A percentile compares a stretch with the other conserved stretches of the same genome.
These are phyloP conservation scores for Zele albiditarsus DNA, from an alignment of 2,888 invertebrate genomes.

Conservation along the genomic window DNA sequence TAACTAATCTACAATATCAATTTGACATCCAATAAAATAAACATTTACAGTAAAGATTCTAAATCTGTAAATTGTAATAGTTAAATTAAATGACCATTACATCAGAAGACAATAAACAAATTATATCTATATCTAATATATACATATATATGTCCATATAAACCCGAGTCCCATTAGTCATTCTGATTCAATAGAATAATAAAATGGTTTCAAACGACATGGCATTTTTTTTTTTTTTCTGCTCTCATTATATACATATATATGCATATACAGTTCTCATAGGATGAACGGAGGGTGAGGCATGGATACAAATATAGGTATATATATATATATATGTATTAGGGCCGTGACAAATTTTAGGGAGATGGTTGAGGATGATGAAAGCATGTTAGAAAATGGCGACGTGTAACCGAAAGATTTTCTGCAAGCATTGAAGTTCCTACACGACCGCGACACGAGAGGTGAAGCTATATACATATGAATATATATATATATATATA, in stretches of 20 bases:
- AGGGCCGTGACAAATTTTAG: not conserved
- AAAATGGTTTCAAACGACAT: not conserved
- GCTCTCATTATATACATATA: slow-evolving; percentile 4
- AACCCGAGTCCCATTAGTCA: no score
- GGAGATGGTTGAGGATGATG: slow-evolving; percentile 11
- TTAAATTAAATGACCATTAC: no score
- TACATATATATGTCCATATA: no score
- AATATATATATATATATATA: not conserved
- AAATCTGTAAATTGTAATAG: no score
- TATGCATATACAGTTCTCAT: not conserved
- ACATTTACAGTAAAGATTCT: no score
- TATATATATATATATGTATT: slow-evolving; percentile 15
- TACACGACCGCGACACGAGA: slow-evolving; percentile 48
- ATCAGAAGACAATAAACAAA: no score
- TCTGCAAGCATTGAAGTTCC: slow-evolving; percentile 64
- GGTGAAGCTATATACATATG: slow-evolving; percentile 41
- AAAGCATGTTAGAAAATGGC: slow-evolving; percentile 13
- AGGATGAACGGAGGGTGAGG: not conserved
- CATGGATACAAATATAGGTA: not conserved
- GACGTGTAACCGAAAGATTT: slow-evolving; percentile 35
- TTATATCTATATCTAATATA: no score
- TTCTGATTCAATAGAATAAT: not conserved
- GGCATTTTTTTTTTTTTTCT: not conserved
- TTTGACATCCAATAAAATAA: no score
- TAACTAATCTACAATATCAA: no score